Evolutionary conservation across 1,140 invertebrate species (phyloP), one percentile per base, ranked within the genome.

Genomic region (Notospermus geniculatus): DNA sequence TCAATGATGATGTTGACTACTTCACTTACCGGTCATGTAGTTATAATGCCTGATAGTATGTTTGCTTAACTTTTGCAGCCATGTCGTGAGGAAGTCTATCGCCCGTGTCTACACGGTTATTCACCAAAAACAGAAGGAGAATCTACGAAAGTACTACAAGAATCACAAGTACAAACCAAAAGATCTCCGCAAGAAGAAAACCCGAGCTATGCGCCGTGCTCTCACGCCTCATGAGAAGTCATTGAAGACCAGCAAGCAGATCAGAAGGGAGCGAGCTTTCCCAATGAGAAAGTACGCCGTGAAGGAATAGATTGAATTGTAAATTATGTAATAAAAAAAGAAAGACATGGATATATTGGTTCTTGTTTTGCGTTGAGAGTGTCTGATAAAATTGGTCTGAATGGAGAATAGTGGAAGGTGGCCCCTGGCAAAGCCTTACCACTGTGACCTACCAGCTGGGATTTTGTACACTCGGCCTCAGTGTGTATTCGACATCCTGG

Each of bases 41-140:
- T 25, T 66, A 19, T 39, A 15, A 54, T 36, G 11, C 15, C 9
- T 46, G 25, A 7, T 11, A 19, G n/a, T 22, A 28, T 55, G 7
- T 30, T 23, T 78, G 71, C 64, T 73, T 28, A 62, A 41, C 57
- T 43, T 23, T 90, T 89, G 69, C 83, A 96, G 93, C 72, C 90
- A 92, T 67, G 92, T 97, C 27, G 94, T 99, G 0, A 87, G 96
- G 29, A 99, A 99, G 85, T 95, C 95, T 32, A 97, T 99, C 76
- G 95, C 95, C 54, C 87, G 96, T 64, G 93, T 98, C n/a, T 89
- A 94, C 79, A 99, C 97, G 84, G 93, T 99, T 69, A 97, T 98
- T 86, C 92, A 97, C 83, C 96, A 98, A 81, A 97, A 96, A 74
- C 95, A 97, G 82, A 98, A 98, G 84, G 92, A 96, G 68, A 98